Evolutionary conservation across 2,113 vertebrate genomes (phyloP).

Genomic region (Dascyllus trimaculatus): DNA sequence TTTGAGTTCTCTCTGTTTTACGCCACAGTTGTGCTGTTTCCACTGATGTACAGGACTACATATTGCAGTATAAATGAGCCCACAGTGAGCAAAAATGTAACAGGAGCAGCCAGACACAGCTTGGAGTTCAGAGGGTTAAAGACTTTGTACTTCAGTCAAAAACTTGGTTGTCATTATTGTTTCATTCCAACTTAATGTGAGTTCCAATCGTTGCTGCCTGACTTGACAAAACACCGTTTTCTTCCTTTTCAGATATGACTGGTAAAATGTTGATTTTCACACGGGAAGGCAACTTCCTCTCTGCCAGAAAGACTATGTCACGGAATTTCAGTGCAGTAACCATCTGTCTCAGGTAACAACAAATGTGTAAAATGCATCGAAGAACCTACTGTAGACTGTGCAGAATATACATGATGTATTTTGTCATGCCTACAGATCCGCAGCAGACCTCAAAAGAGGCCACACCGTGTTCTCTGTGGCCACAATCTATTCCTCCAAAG

Average conservation of each 20-base stretch:
- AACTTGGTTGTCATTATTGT: no score
- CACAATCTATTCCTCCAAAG: slow-evolving; percentile 21
- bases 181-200: no score
- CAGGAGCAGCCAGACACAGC: no score
- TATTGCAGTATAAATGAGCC: no score
- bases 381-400: not conserved
- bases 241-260: slow-evolving; percentile 66
- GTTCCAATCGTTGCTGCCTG: no score
- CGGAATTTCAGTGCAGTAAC: slow-evolving; percentile 39
- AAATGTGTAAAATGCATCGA: not conserved
- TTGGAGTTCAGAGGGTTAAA: no score
- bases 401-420: not conserved
- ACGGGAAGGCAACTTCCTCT: slow-evolving; percentile 31
- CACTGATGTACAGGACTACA: no score
- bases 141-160: no score
- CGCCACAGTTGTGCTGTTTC: no score
- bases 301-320: slow-evolving; percentile 45
- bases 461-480: slow-evolving; percentile 70
- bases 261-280: slow-evolving; percentile 79
- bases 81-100: no score
- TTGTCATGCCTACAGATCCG: slow-evolving; percentile 48
- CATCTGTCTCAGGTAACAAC: slow-evolving; percentile 70
- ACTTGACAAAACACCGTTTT: not conserved
- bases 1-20: no score
- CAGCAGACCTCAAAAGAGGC: slow-evolving; percentile 71